A percentile compares a stretch with the other conserved stretches of the same genome.
Evolutionary conservation across 1,140 invertebrate genomes (phyloP).

Genomic region (Drosophila auraria): DNA sequence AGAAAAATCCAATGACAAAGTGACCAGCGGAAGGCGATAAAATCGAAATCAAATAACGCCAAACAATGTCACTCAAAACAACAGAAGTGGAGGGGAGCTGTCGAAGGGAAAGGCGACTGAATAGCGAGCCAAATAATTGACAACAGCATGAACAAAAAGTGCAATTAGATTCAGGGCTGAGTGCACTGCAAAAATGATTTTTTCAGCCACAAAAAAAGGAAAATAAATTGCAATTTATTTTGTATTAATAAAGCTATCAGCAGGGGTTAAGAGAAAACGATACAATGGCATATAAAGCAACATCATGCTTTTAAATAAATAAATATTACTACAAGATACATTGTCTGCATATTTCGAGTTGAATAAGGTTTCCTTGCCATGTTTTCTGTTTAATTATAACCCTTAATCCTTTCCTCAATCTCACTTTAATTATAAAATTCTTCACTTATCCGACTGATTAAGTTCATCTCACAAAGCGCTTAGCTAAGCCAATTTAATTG

Average conservation of each 20-base stretch:
- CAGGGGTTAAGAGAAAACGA: background rate
- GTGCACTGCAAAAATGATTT: constrained; percentile 8
- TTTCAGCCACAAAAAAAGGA: background rate
- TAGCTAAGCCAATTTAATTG: constrained; percentile 16
- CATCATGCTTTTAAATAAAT: background rate
- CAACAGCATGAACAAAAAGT: constrained; percentile 58
- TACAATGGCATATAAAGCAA: background rate
- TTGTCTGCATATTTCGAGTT: background rate
- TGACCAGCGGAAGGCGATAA: constrained; percentile 60
- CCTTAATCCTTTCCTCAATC: no score
- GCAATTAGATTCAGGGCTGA: constrained; percentile 60
- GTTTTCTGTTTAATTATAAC: background rate
- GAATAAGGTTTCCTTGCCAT: background rate
- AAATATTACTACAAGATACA: background rate
- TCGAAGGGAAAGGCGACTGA: background rate
- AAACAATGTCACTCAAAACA: constrained; percentile 66
- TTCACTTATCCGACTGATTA: background rate
- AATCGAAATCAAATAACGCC: constrained; percentile 70
- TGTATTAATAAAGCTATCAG: background rate
- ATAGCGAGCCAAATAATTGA: constrained; percentile 55
- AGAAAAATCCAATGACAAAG: constrained; percentile 55
- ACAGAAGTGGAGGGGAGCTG: constrained; percentile 21
- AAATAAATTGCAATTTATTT: background rate
- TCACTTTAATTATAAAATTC: background rate
- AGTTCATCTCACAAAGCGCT: background rate